Evolutionary conservation across 35 echinoderm and acorn worm genomes (phyloP).

Genomic region (Anneissia japonica): DNA sequence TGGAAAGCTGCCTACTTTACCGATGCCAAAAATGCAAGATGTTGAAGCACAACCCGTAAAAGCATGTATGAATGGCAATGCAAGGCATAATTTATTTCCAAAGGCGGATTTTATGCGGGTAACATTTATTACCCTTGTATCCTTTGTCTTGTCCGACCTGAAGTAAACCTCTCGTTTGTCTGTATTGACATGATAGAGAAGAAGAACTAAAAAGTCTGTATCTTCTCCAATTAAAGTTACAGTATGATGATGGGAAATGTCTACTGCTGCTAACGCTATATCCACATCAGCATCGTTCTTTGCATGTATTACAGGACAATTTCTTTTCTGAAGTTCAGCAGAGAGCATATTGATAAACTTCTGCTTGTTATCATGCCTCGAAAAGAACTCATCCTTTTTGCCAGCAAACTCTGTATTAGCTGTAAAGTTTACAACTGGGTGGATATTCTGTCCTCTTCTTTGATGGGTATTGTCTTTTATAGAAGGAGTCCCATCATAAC

Average conservation of each 20-base stretch:
- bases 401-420: conserved; percentile 12
- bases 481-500: neutral
- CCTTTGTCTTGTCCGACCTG: neutral
- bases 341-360: conserved; percentile 23
- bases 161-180: conserved; percentile 13
- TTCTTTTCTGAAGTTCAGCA: conserved; percentile 4
- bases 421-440: conserved; percentile 39
- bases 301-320: neutral
- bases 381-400: conserved; percentile 45
- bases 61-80: conserved; percentile 38
- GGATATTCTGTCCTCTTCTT: conserved; percentile 24
- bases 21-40: conserved; percentile 53
- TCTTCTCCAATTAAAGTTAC: conserved; percentile 50
- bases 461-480: conserved; percentile 58
- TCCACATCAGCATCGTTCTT: conserved; percentile 5
- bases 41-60: conserved; percentile 61
- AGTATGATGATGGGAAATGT: neutral
- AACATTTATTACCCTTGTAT: neutral
- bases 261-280: conserved; percentile 38
- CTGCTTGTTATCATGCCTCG: conserved; percentile 49
- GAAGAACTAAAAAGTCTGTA: conserved; percentile 50
- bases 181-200: conserved; percentile 12
- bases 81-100: neutral
- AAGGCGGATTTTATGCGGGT: neutral
- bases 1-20: conserved; percentile 47